Evolutionary conservation across 2,888 invertebrate species (phyloP).

Genomic region (Hemaris fuciformis): DNA sequence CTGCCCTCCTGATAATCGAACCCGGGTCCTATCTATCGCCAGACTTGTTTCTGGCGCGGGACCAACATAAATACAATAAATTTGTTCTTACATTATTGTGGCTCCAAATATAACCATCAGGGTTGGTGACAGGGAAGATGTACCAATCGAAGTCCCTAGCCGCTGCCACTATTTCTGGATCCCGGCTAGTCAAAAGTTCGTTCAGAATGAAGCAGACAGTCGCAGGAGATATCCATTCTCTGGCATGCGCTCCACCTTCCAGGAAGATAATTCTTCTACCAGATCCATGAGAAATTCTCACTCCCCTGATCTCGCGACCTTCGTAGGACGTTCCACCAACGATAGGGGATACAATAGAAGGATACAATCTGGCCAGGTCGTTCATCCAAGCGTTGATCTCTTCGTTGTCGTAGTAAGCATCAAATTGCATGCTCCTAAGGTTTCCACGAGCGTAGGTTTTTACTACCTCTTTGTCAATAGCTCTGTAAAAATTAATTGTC

Average conservation of each 20-base stretch:
- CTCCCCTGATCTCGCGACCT: conserved; percentile 63
- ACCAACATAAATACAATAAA: background rate
- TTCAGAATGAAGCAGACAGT: conserved; percentile 85
- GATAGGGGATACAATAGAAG: conserved; percentile 65
- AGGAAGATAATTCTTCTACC: conserved; percentile 53
- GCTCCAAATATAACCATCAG: conserved; percentile 87
- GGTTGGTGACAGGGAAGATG: conserved; percentile 87
- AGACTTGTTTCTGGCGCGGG: no score
- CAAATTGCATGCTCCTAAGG: conserved; percentile 62
- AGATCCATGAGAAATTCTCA: conserved; percentile 59
- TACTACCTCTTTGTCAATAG: conserved; percentile 68
- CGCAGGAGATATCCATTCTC: conserved; percentile 88
- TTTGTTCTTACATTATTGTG: conserved; percentile 78
- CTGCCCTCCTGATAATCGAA: no score
- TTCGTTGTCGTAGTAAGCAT: conserved; percentile 79
- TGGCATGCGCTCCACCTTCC: conserved; percentile 84
- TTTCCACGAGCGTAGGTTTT: conserved; percentile 35
- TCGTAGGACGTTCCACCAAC: conserved; percentile 66
- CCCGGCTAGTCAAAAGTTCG: conserved; percentile 82
- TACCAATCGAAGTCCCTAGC: conserved; percentile 88
- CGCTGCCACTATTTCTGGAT: conserved; percentile 74
- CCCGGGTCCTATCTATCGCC: no score
- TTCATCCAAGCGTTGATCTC: conserved; percentile 83
- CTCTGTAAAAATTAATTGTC: conserved; percentile 41
- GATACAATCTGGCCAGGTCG: conserved; percentile 64